Conservation (phyloP, 2,888 invertebrate species). For the Rhamnusium bicolor region DNA sequence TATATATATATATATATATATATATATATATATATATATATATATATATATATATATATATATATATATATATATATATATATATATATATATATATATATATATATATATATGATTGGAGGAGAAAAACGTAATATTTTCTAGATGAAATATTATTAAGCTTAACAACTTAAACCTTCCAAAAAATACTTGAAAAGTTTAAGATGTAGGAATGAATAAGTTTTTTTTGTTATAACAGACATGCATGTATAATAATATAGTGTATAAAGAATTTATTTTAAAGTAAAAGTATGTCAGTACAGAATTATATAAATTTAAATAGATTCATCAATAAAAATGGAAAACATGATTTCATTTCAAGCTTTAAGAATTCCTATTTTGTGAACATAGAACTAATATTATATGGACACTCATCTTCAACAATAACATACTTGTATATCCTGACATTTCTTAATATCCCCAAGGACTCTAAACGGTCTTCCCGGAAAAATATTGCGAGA, state of each 20-base stretch:
- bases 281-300: neutral
- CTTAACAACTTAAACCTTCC: neutral
- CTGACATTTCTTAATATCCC: constrained; percentile 26
- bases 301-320: neutral
- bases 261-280: neutral
- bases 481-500: constrained; percentile 4
- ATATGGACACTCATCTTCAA: constrained; percentile 8
- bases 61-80: too few relatives aligned
- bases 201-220: neutral
- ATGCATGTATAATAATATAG: neutral
- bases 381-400: constrained; percentile 7
- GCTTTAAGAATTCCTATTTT: constrained; percentile 8
- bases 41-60: too few relatives aligned
- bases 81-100: too few relatives aligned
- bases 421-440: constrained; percentile 3
- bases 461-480: constrained; percentile 10
- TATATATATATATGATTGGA: too few relatives aligned
- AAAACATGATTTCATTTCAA: constrained; percentile 12
- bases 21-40: too few relatives aligned
- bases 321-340: neutral
- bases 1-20: too few relatives aligned
- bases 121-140: neutral
- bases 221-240: neutral
- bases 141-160: neutral
- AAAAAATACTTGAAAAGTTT: neutral